Percentiles rank a stretch among this genome's conserved stretches.
These are phyloP conservation scores for Rhopalosiphum padi DNA, from an alignment of 1,140 invertebrate genomes.

Conservation along the genomic window DNA sequence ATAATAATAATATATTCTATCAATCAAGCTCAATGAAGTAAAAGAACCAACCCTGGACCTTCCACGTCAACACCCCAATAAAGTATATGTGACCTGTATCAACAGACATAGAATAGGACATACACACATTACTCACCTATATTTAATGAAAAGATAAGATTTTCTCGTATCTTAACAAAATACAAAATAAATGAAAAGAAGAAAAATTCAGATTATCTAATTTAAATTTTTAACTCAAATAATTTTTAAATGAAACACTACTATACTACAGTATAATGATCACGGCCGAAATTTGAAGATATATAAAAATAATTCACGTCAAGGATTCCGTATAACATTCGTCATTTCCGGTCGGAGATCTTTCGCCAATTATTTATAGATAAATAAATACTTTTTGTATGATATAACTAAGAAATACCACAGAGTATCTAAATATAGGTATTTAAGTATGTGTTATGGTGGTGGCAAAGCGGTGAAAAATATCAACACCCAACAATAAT, in stretches of 20 bases:
- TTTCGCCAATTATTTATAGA: neutral
- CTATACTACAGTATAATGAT: neutral
- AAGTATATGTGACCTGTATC: no score
- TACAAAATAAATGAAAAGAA: no score
- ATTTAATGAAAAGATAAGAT: no score
- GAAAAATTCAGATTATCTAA: no score
- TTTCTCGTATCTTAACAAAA: no score
- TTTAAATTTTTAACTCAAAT: no score
- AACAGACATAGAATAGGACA: no score
- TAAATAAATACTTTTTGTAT: neutral
- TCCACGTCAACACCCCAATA: no score
- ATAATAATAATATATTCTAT: neutral
- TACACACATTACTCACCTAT: no score
- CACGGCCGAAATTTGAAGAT: neutral
- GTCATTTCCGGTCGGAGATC: neutral
- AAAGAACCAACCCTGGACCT: no score
- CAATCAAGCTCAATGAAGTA: no score
- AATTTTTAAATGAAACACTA: neutral
- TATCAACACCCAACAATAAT: neutral
- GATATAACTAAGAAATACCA: neutral
- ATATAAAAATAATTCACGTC: neutral
- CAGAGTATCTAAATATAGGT: neutral
- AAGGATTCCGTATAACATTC: neutral
- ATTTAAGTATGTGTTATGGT: neutral
- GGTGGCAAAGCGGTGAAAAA: neutral